Base-by-base conservation (phyloP, 1,140 invertebrate genomes). In the Cheumatopsyche charites region DNA sequence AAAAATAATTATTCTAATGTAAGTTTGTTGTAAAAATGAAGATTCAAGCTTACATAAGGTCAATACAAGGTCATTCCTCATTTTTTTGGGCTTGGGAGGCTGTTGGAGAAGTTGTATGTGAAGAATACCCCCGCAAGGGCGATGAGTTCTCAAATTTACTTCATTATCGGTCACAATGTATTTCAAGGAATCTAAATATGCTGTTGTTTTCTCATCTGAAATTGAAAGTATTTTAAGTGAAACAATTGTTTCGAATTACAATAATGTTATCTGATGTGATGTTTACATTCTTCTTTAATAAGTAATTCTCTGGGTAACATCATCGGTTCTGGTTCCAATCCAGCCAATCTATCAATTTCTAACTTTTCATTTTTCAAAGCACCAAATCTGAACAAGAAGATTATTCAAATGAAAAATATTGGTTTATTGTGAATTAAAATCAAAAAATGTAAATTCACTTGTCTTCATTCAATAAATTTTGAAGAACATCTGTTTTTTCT, bases 321-420 rank as follows among this genome's bases (percentile, higher is more conserved):
- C 21, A 82, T 49, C 4, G 76, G 75, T 0, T 80, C 80, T 0
- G 83, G 82, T 58, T 83, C 82, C 0, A 78, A 73, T 76, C 80
- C 78, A 17, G 80, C 79, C 6, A 83, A 70, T 47, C 79, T 79
- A 19, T 83, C 81, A 29, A 83, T 67, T 15, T 83, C 81, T 17
- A 81, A 79, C 61, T 81, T 81, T 36, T 83, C 81, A 43, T 79
- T 80, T 29, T 83, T 80, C 29, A 80, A 78, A 41, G 80, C 80
- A 0, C 79, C 78, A 43, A 80, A 83, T 62, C 83, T 84, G n/a
- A n/a, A 65, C 13, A 29, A 62, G 58, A 36, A 63, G 1, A 19
- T 52, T n/a, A 52, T 25, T 43, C 3, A 45, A 49, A 45, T 66
- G 45, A 4, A 45, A 1, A 45, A 15, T 2, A 49, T 19, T 49